These are phyloP conservation scores for Phyllotreta striolata DNA, from an alignment of 2,888 invertebrate genomes.

Conservation along the genomic window DNA sequence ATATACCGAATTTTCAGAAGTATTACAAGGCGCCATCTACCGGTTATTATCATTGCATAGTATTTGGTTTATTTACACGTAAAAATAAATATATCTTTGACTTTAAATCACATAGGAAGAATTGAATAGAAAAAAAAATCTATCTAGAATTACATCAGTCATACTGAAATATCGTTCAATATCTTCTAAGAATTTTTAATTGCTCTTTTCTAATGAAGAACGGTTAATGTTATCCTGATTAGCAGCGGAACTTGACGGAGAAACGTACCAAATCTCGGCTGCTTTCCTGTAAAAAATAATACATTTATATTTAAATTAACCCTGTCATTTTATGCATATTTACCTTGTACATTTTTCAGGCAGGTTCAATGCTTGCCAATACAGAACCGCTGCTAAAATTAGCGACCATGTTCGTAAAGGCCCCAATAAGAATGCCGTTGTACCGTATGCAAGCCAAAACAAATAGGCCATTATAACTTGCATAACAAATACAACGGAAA, in stretches of 20 bases:
- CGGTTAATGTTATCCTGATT: slow-evolving; percentile 21
- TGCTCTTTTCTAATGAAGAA: slow-evolving; percentile 33
- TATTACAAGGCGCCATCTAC: background rate
- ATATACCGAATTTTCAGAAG: background rate
- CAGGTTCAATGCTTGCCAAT: slow-evolving; percentile 70
- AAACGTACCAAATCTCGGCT: slow-evolving; percentile 39
- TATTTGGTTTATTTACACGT: slow-evolving; percentile 35
- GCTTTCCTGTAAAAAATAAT: slow-evolving; percentile 40
- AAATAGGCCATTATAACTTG: slow-evolving; percentile 75
- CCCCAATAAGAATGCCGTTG: slow-evolving; percentile 77
- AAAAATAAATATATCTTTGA: slow-evolving; percentile 30
- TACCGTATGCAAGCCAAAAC: slow-evolving; percentile 84
- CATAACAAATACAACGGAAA: slow-evolving; percentile 66
- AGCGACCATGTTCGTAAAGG: slow-evolving; percentile 85
- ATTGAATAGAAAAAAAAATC: slow-evolving; percentile 29
- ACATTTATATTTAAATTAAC: background rate
- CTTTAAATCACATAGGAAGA: slow-evolving; percentile 26
- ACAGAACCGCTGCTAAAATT: slow-evolving; percentile 70
- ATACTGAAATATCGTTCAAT: slow-evolving; percentile 9
- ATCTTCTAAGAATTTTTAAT: slow-evolving; percentile 21
- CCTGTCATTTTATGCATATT: slow-evolving; percentile 12
- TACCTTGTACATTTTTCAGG: slow-evolving; percentile 71
- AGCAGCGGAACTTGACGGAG: slow-evolving; percentile 25
- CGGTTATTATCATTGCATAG: background rate
- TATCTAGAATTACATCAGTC: slow-evolving; percentile 23